phyloP scores from a whole-genome alignment of 2,113 vertebrate genomes.

The Stegostoma tigrinum region DNA sequence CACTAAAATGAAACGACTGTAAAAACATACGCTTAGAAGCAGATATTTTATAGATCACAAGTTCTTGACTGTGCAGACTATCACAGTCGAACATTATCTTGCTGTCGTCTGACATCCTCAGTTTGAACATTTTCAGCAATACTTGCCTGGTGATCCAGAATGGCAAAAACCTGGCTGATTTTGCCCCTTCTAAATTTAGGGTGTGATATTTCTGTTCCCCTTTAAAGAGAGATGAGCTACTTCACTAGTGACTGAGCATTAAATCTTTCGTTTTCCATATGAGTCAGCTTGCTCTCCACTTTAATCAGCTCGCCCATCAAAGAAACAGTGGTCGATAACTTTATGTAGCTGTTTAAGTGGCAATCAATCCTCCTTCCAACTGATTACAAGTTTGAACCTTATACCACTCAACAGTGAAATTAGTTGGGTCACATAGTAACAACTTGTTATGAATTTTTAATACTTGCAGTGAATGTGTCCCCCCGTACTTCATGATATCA shows the following conservation, averaged over 20 bases:
- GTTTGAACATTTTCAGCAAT: background rate
- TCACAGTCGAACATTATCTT: background rate
- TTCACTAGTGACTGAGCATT: background rate
- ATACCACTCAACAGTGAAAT: background rate
- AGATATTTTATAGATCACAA: background rate
- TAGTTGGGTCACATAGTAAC: background rate
- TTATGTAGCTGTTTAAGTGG: background rate
- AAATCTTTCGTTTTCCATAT: background rate
- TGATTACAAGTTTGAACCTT: background rate
- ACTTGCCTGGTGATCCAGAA: background rate
- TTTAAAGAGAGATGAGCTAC: background rate
- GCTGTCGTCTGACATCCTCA: background rate
- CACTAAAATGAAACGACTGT: background rate
- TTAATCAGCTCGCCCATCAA: background rate
- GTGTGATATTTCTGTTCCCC: background rate
- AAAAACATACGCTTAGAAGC: background rate
- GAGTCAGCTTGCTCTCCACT: background rate
- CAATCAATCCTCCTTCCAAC: slow-evolving; percentile 2
- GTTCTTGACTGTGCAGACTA: background rate
- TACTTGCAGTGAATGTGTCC: background rate
- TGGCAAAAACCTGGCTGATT: background rate
- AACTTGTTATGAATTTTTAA: background rate
- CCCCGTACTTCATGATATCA: background rate
- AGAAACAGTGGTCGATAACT: background rate
- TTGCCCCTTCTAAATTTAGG: background rate